A percentile compares a stretch with the other conserved stretches of the same genome.
These are phyloP conservation scores for Clostera curtula DNA, from an alignment of 2,888 invertebrate species.

Conservation along the genomic window DNA sequence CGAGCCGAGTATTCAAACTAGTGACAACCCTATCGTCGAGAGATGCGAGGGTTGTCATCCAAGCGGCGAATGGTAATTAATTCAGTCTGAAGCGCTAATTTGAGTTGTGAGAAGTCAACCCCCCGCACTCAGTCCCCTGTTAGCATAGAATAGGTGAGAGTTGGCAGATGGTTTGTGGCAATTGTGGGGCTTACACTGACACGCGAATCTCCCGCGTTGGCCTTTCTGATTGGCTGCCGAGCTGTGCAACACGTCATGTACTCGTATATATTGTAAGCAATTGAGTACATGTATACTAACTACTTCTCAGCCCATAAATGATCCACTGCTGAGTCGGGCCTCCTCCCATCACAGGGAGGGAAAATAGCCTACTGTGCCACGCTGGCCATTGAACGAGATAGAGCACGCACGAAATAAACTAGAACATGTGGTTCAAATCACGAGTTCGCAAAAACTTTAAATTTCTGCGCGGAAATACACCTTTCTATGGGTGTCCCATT, in stretches of 20 bases:
- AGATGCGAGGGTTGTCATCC: constrained; percentile 39
- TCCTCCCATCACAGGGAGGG: no score
- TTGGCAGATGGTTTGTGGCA: constrained; percentile 15
- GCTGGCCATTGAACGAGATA: no score
- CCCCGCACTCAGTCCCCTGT: constrained; percentile 9
- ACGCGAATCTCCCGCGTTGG: constrained; percentile 8
- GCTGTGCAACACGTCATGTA: no score
- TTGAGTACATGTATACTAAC: no score
- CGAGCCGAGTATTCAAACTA: no score
- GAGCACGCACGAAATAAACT: constrained; percentile 11
- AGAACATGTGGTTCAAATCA: constrained; percentile 28
- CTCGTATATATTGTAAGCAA: no score
- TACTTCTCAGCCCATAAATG: no score
- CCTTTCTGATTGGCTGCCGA: constrained; percentile 13
- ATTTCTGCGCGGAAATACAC: no score
- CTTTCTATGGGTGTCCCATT: no score
- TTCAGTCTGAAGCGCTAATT: constrained; percentile 64
- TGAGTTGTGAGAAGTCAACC: constrained; percentile 43
- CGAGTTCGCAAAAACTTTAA: constrained; percentile 21
- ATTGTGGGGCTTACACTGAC: constrained; percentile 6
- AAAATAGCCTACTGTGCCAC: no score
- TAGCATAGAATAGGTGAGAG: constrained; percentile 22
- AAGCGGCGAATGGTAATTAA: constrained; percentile 54
- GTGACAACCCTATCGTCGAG: constrained; percentile 15
- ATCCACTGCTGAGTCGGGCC: no score